Percentiles rank a stretch among this genome's conserved stretches.
Evolutionary conservation across 2,888 invertebrate species (phyloP).

Genomic region (Eumerus sabulonum): DNA sequence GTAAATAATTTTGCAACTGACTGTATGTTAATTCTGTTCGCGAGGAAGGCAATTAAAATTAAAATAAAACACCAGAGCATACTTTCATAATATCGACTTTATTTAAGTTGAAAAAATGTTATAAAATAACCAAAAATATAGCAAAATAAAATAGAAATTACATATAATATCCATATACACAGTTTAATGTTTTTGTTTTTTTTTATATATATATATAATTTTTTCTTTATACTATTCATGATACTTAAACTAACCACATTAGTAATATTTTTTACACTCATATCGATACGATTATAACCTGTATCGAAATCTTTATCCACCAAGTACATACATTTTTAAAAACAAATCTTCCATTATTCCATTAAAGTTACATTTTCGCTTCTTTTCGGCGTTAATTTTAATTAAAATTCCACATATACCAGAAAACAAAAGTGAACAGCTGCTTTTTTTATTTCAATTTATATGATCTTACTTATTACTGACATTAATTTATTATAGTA

Average conservation of each 20-base stretch:
- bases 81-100: slow-evolving; percentile 64
- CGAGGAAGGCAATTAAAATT: too few relatives aligned
- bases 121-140: slow-evolving; percentile 66
- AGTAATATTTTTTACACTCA: slow-evolving; percentile 45
- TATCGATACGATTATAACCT: slow-evolving; percentile 14
- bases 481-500: slow-evolving; percentile 25
- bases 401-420: slow-evolving; percentile 1
- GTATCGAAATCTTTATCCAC: neutral
- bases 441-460: slow-evolving; percentile 15
- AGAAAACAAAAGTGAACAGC: slow-evolving; percentile 3
- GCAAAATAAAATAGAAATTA: slow-evolving; percentile 65
- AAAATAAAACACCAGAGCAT: neutral
- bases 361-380: too few relatives aligned
- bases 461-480: slow-evolving; percentile 28
- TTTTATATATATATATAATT: slow-evolving; percentile 12
- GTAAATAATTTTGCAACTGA: too few relatives aligned
- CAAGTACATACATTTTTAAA: too few relatives aligned
- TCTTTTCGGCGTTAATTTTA: too few relatives aligned
- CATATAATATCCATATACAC: slow-evolving; percentile 66
- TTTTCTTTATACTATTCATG: slow-evolving; percentile 35
- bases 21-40: too few relatives aligned
- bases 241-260: slow-evolving; percentile 2
- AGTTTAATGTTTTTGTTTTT: slow-evolving; percentile 33
- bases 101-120: slow-evolving; percentile 65
- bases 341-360: too few relatives aligned